Evolutionary conservation across 2,888 invertebrate genomes (phyloP).

Genomic region (Eucera pruinosa): DNA sequence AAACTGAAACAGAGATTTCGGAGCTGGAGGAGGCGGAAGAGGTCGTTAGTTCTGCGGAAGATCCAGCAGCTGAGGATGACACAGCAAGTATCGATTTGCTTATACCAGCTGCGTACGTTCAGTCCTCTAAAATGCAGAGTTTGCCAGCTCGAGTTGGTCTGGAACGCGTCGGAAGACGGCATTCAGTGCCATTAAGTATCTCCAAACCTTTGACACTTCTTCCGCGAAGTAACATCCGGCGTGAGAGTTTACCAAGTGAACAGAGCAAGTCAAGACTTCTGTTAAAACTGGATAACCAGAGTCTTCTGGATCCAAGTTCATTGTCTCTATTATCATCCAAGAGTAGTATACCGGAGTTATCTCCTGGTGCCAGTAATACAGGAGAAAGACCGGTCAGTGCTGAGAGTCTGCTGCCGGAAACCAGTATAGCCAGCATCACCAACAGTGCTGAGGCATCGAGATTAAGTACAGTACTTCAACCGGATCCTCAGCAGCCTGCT

Average conservation of each 20-base stretch:
- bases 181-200: conserved; percentile 87
- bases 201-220: conserved; percentile 82
- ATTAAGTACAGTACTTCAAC: conserved; percentile 87
- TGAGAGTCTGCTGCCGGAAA: conserved; percentile 88
- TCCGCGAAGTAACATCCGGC: conserved; percentile 85
- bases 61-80: conserved; percentile 82
- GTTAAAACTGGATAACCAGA: conserved; percentile 67
- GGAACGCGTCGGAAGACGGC: conserved; percentile 85
- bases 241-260: conserved; percentile 86
- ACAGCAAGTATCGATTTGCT: conserved; percentile 80
- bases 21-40: conserved; percentile 86
- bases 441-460: conserved; percentile 87
- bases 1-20: conserved; percentile 87
- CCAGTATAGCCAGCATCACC: conserved; percentile 90
- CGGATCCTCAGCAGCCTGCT: conserved; percentile 62
- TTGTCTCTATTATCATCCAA: conserved; percentile 85
- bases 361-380: conserved; percentile 82
- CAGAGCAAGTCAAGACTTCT: conserved; percentile 57
- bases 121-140: conserved; percentile 82
- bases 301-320: conserved; percentile 70
- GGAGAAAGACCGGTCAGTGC: conserved; percentile 85
- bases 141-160: conserved; percentile 82
- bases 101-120: conserved; percentile 61
- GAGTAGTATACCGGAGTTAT: conserved; percentile 77
- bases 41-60: conserved; percentile 80